A percentile compares a stretch with the other conserved stretches of the same genome.
Conservation (phyloP, 2,797 vertebrate species). For the Eulemur albifrons region DNA sequence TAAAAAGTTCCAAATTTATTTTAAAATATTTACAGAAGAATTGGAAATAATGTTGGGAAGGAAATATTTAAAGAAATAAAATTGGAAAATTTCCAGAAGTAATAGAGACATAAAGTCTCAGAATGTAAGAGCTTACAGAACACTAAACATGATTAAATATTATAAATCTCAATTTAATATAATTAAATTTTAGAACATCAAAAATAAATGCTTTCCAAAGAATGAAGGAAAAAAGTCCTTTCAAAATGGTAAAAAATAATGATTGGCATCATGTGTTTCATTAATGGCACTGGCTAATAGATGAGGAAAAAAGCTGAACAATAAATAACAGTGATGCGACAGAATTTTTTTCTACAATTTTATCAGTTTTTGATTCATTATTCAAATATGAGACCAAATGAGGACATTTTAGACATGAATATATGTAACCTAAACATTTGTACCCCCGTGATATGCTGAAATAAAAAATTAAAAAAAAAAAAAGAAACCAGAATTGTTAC, state of each 20-base stretch:
- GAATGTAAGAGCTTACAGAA: background rate
- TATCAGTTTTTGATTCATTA: background rate
- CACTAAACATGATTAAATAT: background rate
- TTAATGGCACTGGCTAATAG: background rate
- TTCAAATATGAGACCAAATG: background rate
- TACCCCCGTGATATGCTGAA: no score
- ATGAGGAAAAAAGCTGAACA: background rate
- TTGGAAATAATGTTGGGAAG: background rate
- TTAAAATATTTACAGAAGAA: background rate
- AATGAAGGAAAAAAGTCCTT: background rate
- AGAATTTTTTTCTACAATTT: background rate
- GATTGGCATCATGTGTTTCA: background rate
- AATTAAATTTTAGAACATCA: background rate
- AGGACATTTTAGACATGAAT: background rate
- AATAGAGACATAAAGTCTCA: background rate
- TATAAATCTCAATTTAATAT: background rate
- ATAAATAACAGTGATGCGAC: background rate
- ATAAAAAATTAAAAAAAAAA: no score
- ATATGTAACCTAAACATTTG: no score
- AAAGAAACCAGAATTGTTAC: background rate
- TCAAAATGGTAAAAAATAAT: background rate
- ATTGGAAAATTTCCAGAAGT: background rate
- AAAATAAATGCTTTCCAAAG: background rate
- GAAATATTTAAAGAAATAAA: background rate
- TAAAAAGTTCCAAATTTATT: background rate